phyloP scores from a whole-genome alignment of 2,888 invertebrate species.

The Corbicula japonica region DNA sequence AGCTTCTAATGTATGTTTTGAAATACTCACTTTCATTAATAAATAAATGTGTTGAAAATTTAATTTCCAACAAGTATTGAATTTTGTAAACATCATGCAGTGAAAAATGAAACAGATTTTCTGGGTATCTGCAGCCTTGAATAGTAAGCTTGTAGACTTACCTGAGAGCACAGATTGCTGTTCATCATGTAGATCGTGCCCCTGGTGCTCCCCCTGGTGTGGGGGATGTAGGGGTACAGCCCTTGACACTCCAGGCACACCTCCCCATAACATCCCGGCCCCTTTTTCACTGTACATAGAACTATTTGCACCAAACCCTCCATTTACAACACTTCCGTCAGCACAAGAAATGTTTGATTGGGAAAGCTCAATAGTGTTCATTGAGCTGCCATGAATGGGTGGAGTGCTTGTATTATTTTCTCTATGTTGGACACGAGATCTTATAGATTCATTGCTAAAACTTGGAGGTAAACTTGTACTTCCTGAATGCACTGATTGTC shows the following conservation, averaged over 20 bases:
- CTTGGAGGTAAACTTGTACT: constrained; percentile 41
- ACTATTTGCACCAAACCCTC: background rate
- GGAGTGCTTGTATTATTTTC: background rate
- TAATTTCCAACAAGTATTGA: too few relatives aligned
- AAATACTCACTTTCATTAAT: too few relatives aligned
- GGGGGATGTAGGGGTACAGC: constrained; percentile 74
- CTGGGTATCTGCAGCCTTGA: too few relatives aligned
- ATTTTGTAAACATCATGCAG: too few relatives aligned
- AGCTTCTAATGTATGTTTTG: too few relatives aligned
- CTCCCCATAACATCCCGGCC: constrained; percentile 23
- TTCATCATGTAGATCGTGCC: constrained; percentile 47
- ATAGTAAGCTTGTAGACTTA: constrained; percentile 13
- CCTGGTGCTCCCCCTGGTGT: constrained; percentile 69
- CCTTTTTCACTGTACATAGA: constrained; percentile 23
- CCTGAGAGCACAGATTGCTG: constrained; percentile 38
- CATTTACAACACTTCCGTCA: constrained; percentile 12
- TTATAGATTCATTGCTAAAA: constrained; percentile 8
- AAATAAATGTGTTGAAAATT: too few relatives aligned
- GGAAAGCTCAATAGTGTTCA: background rate
- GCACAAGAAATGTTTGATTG: constrained; percentile 10
- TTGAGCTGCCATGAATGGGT: background rate
- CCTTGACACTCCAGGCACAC: constrained; percentile 29
- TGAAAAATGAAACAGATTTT: too few relatives aligned
- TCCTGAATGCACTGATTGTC: background rate
- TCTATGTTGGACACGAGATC: background rate